Evolutionary conservation across 1,140 invertebrate genomes (phyloP).

Genomic region (Nasonia longicornis): DNA sequence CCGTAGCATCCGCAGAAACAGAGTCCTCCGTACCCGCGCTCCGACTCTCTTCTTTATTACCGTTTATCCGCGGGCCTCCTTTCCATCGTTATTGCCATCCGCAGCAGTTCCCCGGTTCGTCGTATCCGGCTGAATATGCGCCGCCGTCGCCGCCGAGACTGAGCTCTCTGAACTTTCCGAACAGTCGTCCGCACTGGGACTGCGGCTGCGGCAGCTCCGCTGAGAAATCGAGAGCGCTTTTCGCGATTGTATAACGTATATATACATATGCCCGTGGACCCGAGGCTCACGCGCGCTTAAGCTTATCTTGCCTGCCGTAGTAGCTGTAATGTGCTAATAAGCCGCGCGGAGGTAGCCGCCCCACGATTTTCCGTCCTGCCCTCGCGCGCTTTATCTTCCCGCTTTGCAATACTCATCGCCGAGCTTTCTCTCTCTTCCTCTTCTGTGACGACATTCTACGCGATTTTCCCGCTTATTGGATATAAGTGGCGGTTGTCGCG

Average conservation of each 20-base stretch:
- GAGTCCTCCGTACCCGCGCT: neutral
- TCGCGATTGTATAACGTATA: neutral
- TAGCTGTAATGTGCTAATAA: slow-evolving; percentile 34
- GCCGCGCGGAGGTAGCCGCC: neutral
- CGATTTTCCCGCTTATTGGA: slow-evolving; percentile 21
- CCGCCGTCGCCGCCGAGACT: neutral
- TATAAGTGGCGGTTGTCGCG: neutral
- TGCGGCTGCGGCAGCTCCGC: neutral
- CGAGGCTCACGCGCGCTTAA: neutral
- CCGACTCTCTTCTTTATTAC: slow-evolving; percentile 17
- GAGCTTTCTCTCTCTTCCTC: neutral
- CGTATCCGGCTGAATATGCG: slow-evolving; percentile 25
- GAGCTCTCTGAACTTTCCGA: slow-evolving; percentile 26
- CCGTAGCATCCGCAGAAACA: neutral
- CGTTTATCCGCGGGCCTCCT: slow-evolving; percentile 8
- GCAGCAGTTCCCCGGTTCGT: slow-evolving; percentile 1
- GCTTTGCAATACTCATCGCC: neutral
- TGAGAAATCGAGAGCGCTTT: slow-evolving; percentile 42
- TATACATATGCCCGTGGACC: neutral
- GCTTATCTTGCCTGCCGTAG: slow-evolving; percentile 25
- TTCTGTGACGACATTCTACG: neutral
- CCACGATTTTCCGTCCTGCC: neutral
- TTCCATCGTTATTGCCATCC: slow-evolving; percentile 12
- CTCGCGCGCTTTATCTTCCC: neutral
- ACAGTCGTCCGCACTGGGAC: slow-evolving; percentile 35